Evolutionary conservation across 2,113 vertebrate species (phyloP), one percentile per base, ranked within the genome.

Genomic region (Lophotis ruficrista): DNA sequence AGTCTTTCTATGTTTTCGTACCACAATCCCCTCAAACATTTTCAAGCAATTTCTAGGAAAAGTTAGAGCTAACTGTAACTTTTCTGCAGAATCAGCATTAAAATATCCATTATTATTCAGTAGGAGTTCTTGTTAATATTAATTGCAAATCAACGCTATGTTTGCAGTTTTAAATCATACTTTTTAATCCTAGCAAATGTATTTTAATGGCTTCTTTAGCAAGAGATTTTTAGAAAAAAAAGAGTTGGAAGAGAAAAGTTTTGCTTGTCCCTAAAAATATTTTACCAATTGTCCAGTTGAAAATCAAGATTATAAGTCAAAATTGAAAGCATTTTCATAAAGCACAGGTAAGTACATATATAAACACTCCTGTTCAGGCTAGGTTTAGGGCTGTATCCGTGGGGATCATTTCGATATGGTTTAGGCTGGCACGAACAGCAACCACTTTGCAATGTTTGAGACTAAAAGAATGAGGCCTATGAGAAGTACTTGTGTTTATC

Each of bases 381-480:
- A 35, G 7, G 6, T 47, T 69, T 65, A 45, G n/a, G 47, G 31
- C 13, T 43, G 8, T 20, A 7, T 38, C 61, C 62, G 3, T 83
- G 33, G 9, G 10, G 3, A 35, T 51, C 30, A 6, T 0, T 57
- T 37, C 5, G 6, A 14, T 86, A 9, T 15, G 22, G 1, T 41
- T 71, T 83, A 75, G 24, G 35, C 11, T 58, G 5, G 10, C 33
- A 31, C 0, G 0, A 28, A 35, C 24, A 54, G 21, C 19, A 89
- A 27, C 2, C 3, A 28, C 25, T 25, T 70, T 41, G 10, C 22
- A 31, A 31, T 21, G 6, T 38, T 71, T 23, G 58, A n/a, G 8
- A 37, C 20, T 17, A 45, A 81, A 58, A 8, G 24, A 60, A 48
- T 33, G 9, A 85, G 60, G 24, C 6, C 22, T 50, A 4, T 60